These are phyloP conservation scores for Irena cyanogastra DNA, from an alignment of 2,113 vertebrate species.

Conservation along the genomic window DNA sequence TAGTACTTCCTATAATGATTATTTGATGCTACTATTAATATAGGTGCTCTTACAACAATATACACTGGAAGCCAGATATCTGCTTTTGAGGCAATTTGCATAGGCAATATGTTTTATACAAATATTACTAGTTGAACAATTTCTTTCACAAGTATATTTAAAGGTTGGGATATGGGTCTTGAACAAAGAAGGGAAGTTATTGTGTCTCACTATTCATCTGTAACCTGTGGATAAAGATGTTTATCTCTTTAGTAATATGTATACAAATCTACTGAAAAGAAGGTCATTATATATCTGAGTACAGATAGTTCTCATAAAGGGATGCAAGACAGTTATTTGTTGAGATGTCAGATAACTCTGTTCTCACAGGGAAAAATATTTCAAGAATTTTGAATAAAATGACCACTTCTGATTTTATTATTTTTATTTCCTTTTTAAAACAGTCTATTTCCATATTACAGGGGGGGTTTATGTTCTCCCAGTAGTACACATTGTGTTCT, in stretches of 20 bases:
- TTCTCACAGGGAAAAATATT: neutral
- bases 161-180: neutral
- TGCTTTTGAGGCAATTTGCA: neutral
- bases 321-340: rapidly evolving
- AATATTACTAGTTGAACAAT: neutral
- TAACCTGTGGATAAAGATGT: neutral
- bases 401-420: neutral
- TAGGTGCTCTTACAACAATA: neutral
- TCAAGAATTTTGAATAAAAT: neutral
- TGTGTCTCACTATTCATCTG: neutral
- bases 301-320: neutral
- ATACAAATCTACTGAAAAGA: neutral
- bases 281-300: neutral
- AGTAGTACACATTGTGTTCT: neutral
- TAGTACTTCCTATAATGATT: neutral
- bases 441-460: neutral
- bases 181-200: neutral
- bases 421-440: neutral
- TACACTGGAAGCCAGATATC: neutral
- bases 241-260: neutral
- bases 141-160: neutral
- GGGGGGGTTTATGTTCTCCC: rapidly evolving
- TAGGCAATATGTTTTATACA: neutral
- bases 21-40: neutral
- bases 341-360: neutral